Percentiles rank a stretch among this genome's conserved stretches.
phyloP scores from a whole-genome alignment of 2,888 invertebrate genomes.

The Uloborus plumipes region DNA sequence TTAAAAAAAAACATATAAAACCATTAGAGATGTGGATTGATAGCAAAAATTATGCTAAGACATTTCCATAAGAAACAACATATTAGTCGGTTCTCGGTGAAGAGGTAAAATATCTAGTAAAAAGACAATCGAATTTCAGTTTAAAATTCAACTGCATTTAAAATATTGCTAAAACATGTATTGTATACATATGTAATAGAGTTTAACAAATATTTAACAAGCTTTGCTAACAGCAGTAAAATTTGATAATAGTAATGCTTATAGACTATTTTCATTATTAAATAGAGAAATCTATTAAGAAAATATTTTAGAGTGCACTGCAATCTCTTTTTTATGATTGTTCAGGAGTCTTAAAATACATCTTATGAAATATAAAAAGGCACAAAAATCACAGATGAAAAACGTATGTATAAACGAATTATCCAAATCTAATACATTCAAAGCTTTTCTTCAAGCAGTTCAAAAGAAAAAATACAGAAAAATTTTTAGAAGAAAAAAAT shows the following conservation, averaged over 20 bases:
- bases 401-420: too few relatives aligned
- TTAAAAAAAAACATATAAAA: slow-evolving; percentile 16
- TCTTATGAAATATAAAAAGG: slow-evolving; percentile 21
- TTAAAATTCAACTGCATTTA: background rate
- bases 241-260: too few relatives aligned
- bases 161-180: background rate
- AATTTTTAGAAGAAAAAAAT: background rate
- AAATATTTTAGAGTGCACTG: background rate
- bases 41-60: slow-evolving; percentile 1
- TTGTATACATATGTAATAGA: too few relatives aligned
- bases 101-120: background rate
- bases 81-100: background rate
- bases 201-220: too few relatives aligned
- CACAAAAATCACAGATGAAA: slow-evolving; percentile 49
- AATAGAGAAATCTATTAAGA: background rate
- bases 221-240: too few relatives aligned
- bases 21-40: slow-evolving; percentile 2
- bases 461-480: background rate
- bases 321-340: background rate
- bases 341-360: too few relatives aligned
- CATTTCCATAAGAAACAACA: background rate
- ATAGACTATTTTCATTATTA: too few relatives aligned
- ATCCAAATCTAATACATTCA: slow-evolving; percentile 6
- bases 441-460: background rate
- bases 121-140: too few relatives aligned